These are phyloP conservation scores for Fragum fragum DNA, from an alignment of 2,888 invertebrate species.

Conservation along the genomic window DNA sequence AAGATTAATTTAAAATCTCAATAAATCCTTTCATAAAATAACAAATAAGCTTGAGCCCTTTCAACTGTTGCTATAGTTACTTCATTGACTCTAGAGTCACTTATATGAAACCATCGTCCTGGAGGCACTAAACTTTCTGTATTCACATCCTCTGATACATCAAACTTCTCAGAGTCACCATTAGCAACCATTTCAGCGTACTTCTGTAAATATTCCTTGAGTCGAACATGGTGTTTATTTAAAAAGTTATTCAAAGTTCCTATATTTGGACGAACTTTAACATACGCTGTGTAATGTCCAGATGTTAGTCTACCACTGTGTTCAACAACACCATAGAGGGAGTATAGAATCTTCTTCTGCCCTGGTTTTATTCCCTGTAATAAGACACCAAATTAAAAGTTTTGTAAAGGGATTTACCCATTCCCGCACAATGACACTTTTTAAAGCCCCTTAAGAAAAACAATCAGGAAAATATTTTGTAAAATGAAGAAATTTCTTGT, in stretches of 20 bases:
- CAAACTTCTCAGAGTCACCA: slow-evolving; percentile 54
- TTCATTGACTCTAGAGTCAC: slow-evolving; percentile 95
- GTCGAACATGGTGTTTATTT: slow-evolving; percentile 67
- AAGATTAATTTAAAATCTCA: slow-evolving; percentile 50
- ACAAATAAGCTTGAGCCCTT: slow-evolving; percentile 95
- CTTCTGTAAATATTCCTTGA: slow-evolving; percentile 75
- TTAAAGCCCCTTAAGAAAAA: too few relatives aligned
- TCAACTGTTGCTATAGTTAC: slow-evolving; percentile 93
- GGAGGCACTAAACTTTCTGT: slow-evolving; percentile 81
- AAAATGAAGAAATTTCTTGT: neutral
- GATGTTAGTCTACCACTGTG: slow-evolving; percentile 97
- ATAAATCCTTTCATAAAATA: slow-evolving; percentile 97
- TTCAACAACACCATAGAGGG: slow-evolving; percentile 97
- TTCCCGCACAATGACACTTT: too few relatives aligned
- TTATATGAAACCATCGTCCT: slow-evolving; percentile 97
- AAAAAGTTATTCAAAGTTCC: slow-evolving; percentile 76
- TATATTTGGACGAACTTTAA: slow-evolving; percentile 90
- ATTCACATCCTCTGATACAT: slow-evolving; percentile 68
- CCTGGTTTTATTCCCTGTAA: slow-evolving; percentile 86
- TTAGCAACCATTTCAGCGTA: slow-evolving; percentile 67
- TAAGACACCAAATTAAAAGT: neutral
- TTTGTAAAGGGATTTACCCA: neutral
- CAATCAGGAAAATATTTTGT: too few relatives aligned
- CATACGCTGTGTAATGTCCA: slow-evolving; percentile 97
- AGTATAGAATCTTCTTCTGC: slow-evolving; percentile 92